Conservation (phyloP, 2,888 invertebrate genomes). For the Corbicula japonica region DNA sequence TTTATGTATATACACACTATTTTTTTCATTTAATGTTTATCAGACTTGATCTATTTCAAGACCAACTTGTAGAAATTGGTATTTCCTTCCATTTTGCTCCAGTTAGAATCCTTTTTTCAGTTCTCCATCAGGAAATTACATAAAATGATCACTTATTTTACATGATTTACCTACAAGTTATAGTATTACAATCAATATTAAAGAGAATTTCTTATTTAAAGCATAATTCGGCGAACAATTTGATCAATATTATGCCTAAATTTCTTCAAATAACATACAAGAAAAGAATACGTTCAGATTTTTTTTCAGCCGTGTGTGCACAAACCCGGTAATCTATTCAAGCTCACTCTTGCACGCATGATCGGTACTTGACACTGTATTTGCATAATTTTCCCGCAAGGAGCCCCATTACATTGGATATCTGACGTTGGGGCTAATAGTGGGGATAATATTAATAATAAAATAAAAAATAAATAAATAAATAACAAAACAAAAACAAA, state of each 20-base stretch:
- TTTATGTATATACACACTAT: constrained; percentile 29
- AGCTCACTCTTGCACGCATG: constrained; percentile 37
- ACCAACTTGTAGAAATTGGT: constrained; percentile 27
- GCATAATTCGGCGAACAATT: constrained; percentile 7
- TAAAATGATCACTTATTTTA: constrained; percentile 27
- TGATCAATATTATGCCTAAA: constrained; percentile 20
- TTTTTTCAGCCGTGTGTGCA: constrained; percentile 29
- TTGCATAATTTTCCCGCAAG: constrained; percentile 32
- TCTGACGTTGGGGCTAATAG: too few species aligned
- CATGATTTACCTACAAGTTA: constrained; percentile 4
- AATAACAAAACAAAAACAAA: too few species aligned
- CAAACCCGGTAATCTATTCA: constrained; percentile 44
- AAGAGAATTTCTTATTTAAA: constrained; percentile 21
- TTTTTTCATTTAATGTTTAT: constrained; percentile 9
- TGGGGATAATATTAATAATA: too few species aligned
- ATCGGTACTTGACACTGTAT: constrained; percentile 27
- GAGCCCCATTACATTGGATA: too few species aligned
- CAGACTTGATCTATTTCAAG: constrained; percentile 16
- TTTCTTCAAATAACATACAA: constrained; percentile 27
- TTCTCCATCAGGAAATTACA: constrained; percentile 17
- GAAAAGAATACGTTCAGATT: constrained; percentile 5
- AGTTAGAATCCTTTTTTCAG: constrained; percentile 34
- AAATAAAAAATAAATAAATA: too few species aligned
- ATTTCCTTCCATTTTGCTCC: constrained; percentile 41
- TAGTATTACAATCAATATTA: background rate